Base-by-base conservation (phyloP, 2,888 invertebrate species). In the Synergus laeviventris region DNA sequence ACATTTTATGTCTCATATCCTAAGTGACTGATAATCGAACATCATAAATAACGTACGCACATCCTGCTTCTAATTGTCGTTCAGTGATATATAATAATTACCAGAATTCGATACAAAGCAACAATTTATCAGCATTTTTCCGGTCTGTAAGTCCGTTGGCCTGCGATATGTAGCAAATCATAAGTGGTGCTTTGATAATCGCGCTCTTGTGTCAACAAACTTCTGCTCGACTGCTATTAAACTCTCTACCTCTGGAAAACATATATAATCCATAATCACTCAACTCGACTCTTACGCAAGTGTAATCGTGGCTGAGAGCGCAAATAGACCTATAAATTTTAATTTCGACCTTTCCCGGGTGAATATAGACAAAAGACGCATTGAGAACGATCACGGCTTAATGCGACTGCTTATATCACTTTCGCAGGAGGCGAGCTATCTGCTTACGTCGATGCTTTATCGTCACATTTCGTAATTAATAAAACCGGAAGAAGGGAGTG, bases 401-500 rank as follows among this genome's bases (percentile, higher is more conserved):
- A 36, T 31, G 54, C 21, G 39, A 39, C 18, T 31, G 24, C 49
- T 74, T 70, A 76, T 64, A 54, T 74, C 73, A 45, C 39, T 75
- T 79, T 79, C 49, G 75, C 73, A 64, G 77, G 78, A 79, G 79
- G 75, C 64, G 61, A 73, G 76, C 76, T 81, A 80, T 81, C 80
- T 70, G 74, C 39, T 73, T 56, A 54, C 74, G 73, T 75, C 74
- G 66, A 75, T 73, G 78, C 73, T 85, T 84, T 82, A 83, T 74
- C 82, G 78, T 70, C 81, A 80, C 78, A 78, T 81, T 80, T 83
- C 76, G 78, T 81, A 85, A 86, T 85, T 83, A 82, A 86, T 84
- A 81, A 83, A 84, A 85, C 81, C 84, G 85, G 84, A 86, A 86
- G 83, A 81, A 78, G 74, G 75, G 78, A 74, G 75, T 62, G 64